These are phyloP conservation scores for Macaca mulatta DNA, from an alignment of 2,113 vertebrate genomes.

Conservation along the genomic window DNA sequence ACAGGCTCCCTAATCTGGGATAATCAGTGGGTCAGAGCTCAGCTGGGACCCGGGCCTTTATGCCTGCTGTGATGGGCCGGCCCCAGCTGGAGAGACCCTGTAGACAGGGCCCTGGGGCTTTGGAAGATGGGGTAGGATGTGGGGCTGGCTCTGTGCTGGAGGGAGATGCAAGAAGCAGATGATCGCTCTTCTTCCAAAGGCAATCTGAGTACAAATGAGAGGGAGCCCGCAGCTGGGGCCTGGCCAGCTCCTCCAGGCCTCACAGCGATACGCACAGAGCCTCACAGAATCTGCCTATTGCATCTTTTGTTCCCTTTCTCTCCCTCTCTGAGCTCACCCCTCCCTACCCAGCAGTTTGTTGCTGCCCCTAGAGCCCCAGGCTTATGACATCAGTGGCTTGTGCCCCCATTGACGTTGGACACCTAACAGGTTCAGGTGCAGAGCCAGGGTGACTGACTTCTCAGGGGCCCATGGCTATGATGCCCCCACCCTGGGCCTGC, in stretches of 20 bases:
- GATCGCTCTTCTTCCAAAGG: conserved; percentile 44
- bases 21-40: conserved; percentile 50
- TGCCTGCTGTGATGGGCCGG: conserved; percentile 25
- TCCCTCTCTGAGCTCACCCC: neutral
- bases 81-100: conserved; percentile 54
- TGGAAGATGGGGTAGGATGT: neutral
- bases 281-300: neutral
- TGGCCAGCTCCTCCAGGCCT: neutral
- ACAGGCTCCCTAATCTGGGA: conserved; percentile 46
- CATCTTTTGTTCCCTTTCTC: neutral
- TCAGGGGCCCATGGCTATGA: neutral
- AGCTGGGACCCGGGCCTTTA: conserved; percentile 59
- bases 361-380: neutral
- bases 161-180: neutral
- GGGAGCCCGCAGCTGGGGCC: conserved; percentile 32
- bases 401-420: neutral
- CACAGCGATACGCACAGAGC: neutral
- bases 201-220: conserved; percentile 37
- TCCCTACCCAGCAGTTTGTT: neutral
- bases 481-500: neutral
- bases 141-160: neutral
- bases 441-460: neutral
- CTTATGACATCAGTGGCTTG: neutral
- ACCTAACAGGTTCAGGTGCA: neutral
- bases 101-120: conserved; percentile 52